Evolutionary conservation across 2,888 invertebrate genomes (phyloP).

Genomic region (Catocala nupta): DNA sequence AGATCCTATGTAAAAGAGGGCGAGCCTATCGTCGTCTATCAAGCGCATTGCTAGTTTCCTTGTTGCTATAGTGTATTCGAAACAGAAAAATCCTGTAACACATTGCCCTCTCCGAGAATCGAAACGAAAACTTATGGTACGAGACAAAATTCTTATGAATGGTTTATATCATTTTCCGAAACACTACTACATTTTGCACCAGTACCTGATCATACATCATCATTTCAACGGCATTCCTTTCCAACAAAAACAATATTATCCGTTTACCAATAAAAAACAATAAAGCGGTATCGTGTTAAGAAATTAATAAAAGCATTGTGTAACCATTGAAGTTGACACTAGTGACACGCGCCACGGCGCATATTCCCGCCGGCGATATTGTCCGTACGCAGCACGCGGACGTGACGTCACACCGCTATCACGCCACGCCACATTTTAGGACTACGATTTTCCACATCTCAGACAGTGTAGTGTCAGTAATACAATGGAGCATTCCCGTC

Average conservation of each 20-base stretch:
- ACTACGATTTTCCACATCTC: constrained; percentile 83
- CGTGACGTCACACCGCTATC: constrained; percentile 62
- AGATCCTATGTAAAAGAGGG: too few relatives aligned
- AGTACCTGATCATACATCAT: too few relatives aligned
- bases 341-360: constrained; percentile 46
- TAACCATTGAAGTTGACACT: constrained; percentile 41
- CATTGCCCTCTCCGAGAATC: too few relatives aligned
- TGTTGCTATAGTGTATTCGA: too few relatives aligned
- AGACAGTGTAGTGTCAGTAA: constrained; percentile 82
- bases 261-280: constrained; percentile 17
- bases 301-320: constrained; percentile 47
- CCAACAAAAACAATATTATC: neutral
- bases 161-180: too few relatives aligned
- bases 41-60: too few relatives aligned
- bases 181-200: too few relatives aligned
- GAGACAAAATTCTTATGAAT: too few relatives aligned
- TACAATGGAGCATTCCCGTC: constrained; percentile 84
- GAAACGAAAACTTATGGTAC: too few relatives aligned
- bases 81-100: too few relatives aligned
- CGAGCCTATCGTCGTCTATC: too few relatives aligned
- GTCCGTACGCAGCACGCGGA: constrained; percentile 52
- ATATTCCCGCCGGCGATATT: constrained; percentile 41
- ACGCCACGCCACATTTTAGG: constrained; percentile 70
- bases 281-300: constrained; percentile 34
- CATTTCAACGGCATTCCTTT: too few relatives aligned